Evolutionary conservation across 92 coral and sea anemone genomes (phyloP), one percentile per base, ranked within the genome.

Genomic region (Galaxea fascicularis): DNA sequence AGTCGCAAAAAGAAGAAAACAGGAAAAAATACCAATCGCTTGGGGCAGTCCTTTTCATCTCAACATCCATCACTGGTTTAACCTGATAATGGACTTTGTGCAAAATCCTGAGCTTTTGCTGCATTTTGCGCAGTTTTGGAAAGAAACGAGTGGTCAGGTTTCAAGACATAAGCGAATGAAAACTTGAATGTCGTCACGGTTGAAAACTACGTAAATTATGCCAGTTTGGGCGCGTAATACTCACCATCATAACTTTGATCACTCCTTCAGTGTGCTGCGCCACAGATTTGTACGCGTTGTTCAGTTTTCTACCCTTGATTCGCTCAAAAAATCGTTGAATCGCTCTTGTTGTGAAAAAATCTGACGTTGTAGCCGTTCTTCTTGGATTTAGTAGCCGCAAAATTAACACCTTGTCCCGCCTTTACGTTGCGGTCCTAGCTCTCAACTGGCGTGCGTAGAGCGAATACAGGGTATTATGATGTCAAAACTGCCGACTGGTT

Each of bases 391-490:
- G 45, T 25, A 41, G 58, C 29, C 10, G 29, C 16, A 21, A 44
- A 78, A 49, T 27, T 28, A 10, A 63, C 31, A 63, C 22, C 44
- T 63, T 11, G 59, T 21, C 46, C 70, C 86, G n/a, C 54, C 70
- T 10, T 12, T 0, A 49, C 24, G 28, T 44, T 71, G 31, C 29
- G 18, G 28, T 59, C 29, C 9, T 41, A 18, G 8, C 52, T 24
- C 41, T 31, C 78, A 71, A 82, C 86, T 82, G 78, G 41, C 86
- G 78, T 70, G 77, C 78, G 86, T 31, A 69, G 24, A 16, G 67
- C 18, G 70, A 41, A 56, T 16, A 71, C 59, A 24, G 18, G 46
- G 59, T 82, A 82, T 82, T 82, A 82, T 82, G 86, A 82, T 82
- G 86, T 82, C 86, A 82, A 82, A 82, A 82, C 86, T 82, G 35